These are phyloP conservation scores for Limenitis camilla DNA, from an alignment of 2,888 invertebrate genomes.

Conservation along the genomic window DNA sequence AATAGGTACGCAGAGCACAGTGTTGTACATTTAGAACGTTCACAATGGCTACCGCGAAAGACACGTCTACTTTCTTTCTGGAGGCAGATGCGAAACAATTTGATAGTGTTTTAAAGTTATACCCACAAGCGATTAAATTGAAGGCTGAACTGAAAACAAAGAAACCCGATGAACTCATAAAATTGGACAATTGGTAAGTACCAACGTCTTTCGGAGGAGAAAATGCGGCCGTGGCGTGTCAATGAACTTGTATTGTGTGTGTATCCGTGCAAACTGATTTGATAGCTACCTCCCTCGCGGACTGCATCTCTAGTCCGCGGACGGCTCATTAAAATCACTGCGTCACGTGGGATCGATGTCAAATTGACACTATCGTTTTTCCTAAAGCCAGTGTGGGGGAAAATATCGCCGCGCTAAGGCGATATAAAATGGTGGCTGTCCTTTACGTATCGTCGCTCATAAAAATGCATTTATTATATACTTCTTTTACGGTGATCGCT, in stretches of 20 bases:
- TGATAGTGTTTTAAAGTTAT: slow-evolving; percentile 91
- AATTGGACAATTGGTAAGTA: slow-evolving; percentile 96
- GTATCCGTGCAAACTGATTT: slow-evolving; percentile 77
- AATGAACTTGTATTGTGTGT: slow-evolving; percentile 77
- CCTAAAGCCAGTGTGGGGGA: slow-evolving; percentile 70
- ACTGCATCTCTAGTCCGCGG: slow-evolving; percentile 76
- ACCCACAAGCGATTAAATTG: slow-evolving; percentile 91
- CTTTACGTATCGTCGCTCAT: slow-evolving; percentile 58
- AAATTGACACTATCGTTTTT: slow-evolving; percentile 76
- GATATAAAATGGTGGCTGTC: slow-evolving; percentile 75
- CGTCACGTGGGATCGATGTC: slow-evolving; percentile 84
- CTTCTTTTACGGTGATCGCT: slow-evolving; percentile 38
- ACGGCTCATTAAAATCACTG: slow-evolving; percentile 81
- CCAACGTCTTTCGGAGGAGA: slow-evolving; percentile 70
- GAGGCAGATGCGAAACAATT: slow-evolving; percentile 91
- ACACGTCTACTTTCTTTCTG: slow-evolving; percentile 94
- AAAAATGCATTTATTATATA: slow-evolving; percentile 47
- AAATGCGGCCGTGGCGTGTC: slow-evolving; percentile 77
- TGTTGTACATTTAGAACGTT: slow-evolving; percentile 76
- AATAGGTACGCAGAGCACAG: slow-evolving; percentile 56
- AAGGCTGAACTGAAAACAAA: slow-evolving; percentile 93
- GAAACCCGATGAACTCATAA: slow-evolving; percentile 95
- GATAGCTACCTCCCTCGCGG: slow-evolving; percentile 79
- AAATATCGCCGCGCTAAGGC: slow-evolving; percentile 71
- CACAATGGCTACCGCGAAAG: slow-evolving; percentile 90